Evolutionary conservation across 1,140 invertebrate species (phyloP).

Genomic region (Drosophila neocordata): DNA sequence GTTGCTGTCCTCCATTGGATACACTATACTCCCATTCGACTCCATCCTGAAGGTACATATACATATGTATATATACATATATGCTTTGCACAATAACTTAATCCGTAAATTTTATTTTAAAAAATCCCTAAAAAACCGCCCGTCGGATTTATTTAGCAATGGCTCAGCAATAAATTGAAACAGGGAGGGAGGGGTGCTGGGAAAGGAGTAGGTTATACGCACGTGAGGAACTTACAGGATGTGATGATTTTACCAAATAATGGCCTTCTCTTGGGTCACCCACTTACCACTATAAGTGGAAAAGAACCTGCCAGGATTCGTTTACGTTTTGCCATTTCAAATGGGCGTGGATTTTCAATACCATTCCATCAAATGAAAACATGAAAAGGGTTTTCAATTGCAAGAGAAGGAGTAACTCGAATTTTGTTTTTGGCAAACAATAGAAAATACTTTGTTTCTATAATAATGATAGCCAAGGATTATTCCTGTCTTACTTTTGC

Average conservation of each 20-base stretch:
- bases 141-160: conserved; percentile 61
- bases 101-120: conserved; percentile 82
- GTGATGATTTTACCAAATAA: conserved; percentile 11
- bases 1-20: not conserved
- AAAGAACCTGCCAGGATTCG: conserved; percentile 5
- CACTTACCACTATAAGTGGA: conserved; percentile 8
- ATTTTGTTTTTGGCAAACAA: not conserved
- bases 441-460: not conserved
- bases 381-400: conserved; percentile 7
- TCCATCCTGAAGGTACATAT: conserved; percentile 31
- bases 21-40: conserved; percentile 2
- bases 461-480: not conserved
- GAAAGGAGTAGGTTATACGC: not conserved
- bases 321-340: conserved; percentile 55
- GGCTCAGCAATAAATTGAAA: conserved; percentile 71
- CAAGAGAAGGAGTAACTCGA: conserved; percentile 6
- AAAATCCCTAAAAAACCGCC: conserved; percentile 74
- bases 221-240: conserved; percentile 40
- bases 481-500: not conserved
- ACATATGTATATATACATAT: conserved; percentile 4
- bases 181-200: not conserved
- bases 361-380: conserved; percentile 1
- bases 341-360: conserved; percentile 47
- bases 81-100: conserved; percentile 76
- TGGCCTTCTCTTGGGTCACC: conserved; percentile 21